These are phyloP conservation scores for Sminthurinus aureus DNA, from an alignment of 2,888 invertebrate species.

Conservation along the genomic window DNA sequence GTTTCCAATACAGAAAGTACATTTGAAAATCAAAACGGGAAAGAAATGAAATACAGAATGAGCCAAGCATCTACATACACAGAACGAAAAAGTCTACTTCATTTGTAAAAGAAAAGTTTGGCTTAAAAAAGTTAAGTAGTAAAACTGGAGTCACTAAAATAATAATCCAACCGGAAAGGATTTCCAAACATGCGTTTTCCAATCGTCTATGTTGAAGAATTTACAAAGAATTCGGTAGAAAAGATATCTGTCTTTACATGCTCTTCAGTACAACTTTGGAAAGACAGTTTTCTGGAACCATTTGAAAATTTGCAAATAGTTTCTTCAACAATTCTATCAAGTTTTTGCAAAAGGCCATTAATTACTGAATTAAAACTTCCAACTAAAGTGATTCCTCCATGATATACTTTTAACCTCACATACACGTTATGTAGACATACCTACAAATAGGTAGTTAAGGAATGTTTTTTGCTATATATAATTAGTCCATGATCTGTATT, in stretches of 20 bases:
- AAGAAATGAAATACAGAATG: not conserved
- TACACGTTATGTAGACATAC: too few relatives aligned
- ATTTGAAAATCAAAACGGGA: too few relatives aligned
- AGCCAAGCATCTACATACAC: not conserved
- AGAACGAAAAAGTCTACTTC: not conserved
- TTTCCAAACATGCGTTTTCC: constrained; percentile 8
- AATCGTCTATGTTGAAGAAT: constrained; percentile 29
- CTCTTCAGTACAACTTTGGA: not conserved
- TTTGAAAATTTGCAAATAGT: constrained; percentile 20
- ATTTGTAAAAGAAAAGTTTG: not conserved
- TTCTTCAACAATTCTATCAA: constrained; percentile 36
- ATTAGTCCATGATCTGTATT: too few relatives aligned
- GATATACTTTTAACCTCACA: too few relatives aligned
- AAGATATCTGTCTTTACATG: constrained; percentile 2
- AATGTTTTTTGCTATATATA: too few relatives aligned
- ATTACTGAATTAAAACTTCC: too few relatives aligned
- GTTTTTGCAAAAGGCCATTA: not conserved
- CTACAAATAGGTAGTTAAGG: too few relatives aligned
- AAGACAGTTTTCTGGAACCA: constrained; percentile 2
- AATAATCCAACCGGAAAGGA: constrained; percentile 15
- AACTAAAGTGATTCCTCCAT: too few relatives aligned
- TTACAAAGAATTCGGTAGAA: constrained; percentile 20
- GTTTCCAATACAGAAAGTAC: too few relatives aligned
- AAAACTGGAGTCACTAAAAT: constrained; percentile 26
- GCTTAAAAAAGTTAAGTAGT: not conserved